Conservation (phyloP, 2,113 vertebrate genomes). For the Gallinago undulata region DNA sequence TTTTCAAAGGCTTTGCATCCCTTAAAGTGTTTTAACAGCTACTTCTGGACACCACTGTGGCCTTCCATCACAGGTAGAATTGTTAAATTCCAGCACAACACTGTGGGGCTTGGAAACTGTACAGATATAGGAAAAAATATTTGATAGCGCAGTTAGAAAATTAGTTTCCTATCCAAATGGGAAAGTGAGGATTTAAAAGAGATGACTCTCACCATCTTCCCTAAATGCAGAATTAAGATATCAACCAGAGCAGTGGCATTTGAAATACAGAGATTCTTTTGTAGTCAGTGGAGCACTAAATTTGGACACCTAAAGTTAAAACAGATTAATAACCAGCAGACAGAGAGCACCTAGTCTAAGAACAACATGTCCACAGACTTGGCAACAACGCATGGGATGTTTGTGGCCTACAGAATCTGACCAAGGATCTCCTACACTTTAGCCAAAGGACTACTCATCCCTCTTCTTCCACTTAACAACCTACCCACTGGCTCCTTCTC, state of each 20-base stretch:
- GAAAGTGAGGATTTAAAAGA: background rate
- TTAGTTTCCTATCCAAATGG: background rate
- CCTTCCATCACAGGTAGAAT: background rate
- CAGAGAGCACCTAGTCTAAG: background rate
- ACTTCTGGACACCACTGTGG: background rate
- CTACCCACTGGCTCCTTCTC: background rate
- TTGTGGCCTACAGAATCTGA: background rate
- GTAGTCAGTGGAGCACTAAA: background rate
- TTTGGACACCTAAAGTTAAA: background rate
- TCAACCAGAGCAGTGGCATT: background rate
- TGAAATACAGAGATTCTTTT: background rate
- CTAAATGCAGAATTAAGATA: background rate
- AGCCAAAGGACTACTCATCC: background rate
- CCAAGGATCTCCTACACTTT: background rate
- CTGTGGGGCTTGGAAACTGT: background rate
- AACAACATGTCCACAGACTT: background rate
- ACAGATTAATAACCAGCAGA: background rate
- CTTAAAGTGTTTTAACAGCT: background rate
- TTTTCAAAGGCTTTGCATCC: background rate
- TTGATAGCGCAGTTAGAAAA: background rate
- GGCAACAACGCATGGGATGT: fast-evolving
- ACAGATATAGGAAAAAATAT: background rate
- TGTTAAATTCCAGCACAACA: background rate
- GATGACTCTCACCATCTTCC: background rate
- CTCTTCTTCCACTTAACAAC: background rate